phyloP scores from a whole-genome alignment of 2,797 vertebrate species.

The Rhodeus uyekii region DNA sequence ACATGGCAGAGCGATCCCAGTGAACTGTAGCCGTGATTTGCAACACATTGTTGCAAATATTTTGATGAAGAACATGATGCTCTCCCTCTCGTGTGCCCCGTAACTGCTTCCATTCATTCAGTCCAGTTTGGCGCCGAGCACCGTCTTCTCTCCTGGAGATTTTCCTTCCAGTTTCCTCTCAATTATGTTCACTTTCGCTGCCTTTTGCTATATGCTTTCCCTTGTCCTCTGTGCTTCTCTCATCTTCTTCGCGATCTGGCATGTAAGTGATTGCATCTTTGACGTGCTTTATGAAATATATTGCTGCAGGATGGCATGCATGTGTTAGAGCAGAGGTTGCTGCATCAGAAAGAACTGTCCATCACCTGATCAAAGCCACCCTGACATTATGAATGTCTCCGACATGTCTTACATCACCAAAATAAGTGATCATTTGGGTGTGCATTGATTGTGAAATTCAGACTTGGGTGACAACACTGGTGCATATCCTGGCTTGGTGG shows the following conservation, averaged over 20 bases:
- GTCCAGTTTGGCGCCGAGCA: slow-evolving; percentile 11
- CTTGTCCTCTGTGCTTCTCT: slow-evolving; percentile 82
- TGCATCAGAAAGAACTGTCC: background rate
- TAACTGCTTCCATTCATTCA: slow-evolving; percentile 37
- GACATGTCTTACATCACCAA: background rate
- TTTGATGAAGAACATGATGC: slow-evolving; percentile 61
- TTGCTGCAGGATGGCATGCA: slow-evolving; percentile 34
- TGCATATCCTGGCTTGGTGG: background rate
- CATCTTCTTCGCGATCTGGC: slow-evolving; percentile 85
- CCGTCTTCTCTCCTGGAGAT: slow-evolving; percentile 61
- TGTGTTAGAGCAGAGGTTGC: slow-evolving; percentile 9
- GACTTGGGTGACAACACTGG: background rate
- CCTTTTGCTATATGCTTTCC: slow-evolving; percentile 85
- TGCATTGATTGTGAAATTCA: background rate
- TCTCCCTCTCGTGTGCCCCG: slow-evolving; percentile 49
- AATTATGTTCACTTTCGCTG: slow-evolving; percentile 84
- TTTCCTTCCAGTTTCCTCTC: slow-evolving; percentile 58
- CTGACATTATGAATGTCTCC: background rate
- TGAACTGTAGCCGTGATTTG: slow-evolving; percentile 34
- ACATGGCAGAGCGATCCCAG: slow-evolving; percentile 7
- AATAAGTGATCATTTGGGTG: background rate
- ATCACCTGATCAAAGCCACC: background rate
- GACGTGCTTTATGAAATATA: slow-evolving; percentile 6
- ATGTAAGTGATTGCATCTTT: slow-evolving; percentile 72
- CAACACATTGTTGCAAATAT: slow-evolving; percentile 64